These are phyloP conservation scores for Dermochelys coriacea DNA, from an alignment of 2,797 vertebrate genomes.

Conservation along the genomic window DNA sequence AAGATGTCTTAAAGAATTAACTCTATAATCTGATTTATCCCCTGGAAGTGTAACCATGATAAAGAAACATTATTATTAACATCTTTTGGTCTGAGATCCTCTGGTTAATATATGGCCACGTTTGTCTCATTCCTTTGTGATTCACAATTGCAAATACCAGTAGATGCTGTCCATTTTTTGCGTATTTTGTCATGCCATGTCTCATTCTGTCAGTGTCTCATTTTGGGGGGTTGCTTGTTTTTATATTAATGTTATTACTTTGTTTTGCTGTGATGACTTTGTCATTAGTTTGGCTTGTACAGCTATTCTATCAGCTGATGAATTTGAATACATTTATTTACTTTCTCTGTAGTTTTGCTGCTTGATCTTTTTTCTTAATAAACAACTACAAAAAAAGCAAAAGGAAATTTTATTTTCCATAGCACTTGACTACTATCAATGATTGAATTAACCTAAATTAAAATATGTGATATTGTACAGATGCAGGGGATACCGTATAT, in stretches of 20 bases:
- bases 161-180: neutral
- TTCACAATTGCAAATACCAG: neutral
- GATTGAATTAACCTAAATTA: neutral
- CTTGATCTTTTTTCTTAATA: conserved; percentile 71
- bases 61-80: neutral
- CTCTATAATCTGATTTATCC: neutral
- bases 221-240: conserved; percentile 52
- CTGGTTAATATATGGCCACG: neutral
- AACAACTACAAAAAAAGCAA: conserved; percentile 1
- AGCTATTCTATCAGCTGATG: conserved; percentile 16
- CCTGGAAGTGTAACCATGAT: neutral
- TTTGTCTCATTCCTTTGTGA: neutral
- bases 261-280: conserved; percentile 6
- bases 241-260: conserved; percentile 15
- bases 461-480: neutral
- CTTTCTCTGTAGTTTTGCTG: conserved; percentile 67
- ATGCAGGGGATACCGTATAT: neutral
- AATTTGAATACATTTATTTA: conserved; percentile 43
- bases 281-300: conserved; percentile 51
- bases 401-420: conserved; percentile 40
- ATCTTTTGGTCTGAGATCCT: neutral
- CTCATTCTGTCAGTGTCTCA: conserved; percentile 18
- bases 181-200: neutral
- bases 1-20: neutral
- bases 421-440: neutral